Conservation (phyloP, 1,140 invertebrate genomes). For the Bombus breviceps region DNA sequence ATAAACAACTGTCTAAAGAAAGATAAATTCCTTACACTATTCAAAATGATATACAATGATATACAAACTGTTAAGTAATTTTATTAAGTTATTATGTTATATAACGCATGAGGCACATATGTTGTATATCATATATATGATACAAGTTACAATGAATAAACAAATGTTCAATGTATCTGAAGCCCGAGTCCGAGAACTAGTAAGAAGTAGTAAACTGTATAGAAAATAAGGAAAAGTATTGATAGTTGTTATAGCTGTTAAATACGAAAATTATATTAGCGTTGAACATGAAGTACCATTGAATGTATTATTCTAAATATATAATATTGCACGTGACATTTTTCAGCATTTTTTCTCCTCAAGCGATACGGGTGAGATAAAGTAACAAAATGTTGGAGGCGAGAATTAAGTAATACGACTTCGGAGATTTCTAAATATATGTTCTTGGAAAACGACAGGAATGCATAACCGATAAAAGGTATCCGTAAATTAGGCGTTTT, state of each 20-base stretch:
- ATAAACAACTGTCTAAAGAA: slow-evolving; percentile 46
- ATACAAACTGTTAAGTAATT: background rate
- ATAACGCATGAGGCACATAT: background rate
- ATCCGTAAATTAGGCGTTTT: slow-evolving; percentile 26
- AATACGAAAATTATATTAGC: slow-evolving; percentile 57
- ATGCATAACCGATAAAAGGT: slow-evolving; percentile 36
- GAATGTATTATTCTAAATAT: slow-evolving; percentile 60
- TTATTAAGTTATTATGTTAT: background rate
- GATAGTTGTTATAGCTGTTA: slow-evolving; percentile 35
- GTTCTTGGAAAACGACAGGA: slow-evolving; percentile 32
- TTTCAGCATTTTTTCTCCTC: slow-evolving; percentile 82
- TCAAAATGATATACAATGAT: background rate
- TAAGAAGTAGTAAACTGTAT: slow-evolving; percentile 29
- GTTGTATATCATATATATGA: background rate
- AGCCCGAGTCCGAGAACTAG: slow-evolving; percentile 30
- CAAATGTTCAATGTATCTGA: slow-evolving; percentile 36
- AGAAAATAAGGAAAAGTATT: slow-evolving; percentile 32
- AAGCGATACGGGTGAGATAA: slow-evolving; percentile 73
- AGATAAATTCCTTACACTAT: background rate
- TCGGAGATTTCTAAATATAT: slow-evolving; percentile 55
- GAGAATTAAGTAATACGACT: slow-evolving; percentile 75
- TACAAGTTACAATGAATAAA: slow-evolving; percentile 18
- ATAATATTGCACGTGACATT: slow-evolving; percentile 70
- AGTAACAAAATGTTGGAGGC: slow-evolving; percentile 75
- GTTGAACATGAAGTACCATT: slow-evolving; percentile 55